Evolutionary conservation across 2,113 vertebrate species (phyloP).

Genomic region (Scartelaos histophorus): DNA sequence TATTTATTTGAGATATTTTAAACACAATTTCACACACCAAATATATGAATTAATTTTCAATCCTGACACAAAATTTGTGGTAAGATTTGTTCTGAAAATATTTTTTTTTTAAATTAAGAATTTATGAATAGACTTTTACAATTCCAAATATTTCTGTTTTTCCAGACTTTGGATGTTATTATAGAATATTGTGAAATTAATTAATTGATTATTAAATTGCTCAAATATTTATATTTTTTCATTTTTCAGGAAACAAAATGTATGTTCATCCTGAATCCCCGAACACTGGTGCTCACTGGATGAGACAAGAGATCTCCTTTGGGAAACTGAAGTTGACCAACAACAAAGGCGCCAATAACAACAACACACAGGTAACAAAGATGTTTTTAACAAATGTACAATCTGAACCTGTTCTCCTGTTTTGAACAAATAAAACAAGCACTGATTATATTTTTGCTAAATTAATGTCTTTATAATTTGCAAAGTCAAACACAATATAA

Average conservation of each 20-base stretch:
- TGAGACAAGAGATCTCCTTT: conserved; percentile 99
- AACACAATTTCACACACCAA: not conserved
- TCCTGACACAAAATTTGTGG: not conserved
- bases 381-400: not conserved
- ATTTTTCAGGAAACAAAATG: conserved; percentile 88
- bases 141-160: not conserved
- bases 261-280: conserved; percentile 98
- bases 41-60: not conserved
- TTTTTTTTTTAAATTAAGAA: not conserved
- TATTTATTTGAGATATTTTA: not conserved
- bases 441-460: no score
- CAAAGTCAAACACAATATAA: not conserved
- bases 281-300: conserved; percentile 98
- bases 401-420: not conserved
- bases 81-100: not conserved
- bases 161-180: not conserved
- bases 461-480: no score
- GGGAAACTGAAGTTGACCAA: conserved; percentile 98
- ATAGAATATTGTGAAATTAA: not conserved
- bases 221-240: not conserved
- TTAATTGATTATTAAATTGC: not conserved
- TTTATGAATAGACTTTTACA: not conserved
- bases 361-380: conserved; percentile 90
- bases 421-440: not conserved
- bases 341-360: conserved; percentile 98